Evolutionary conservation across 2,113 vertebrate genomes (phyloP), one percentile per base, ranked within the genome.

Genomic region (Antigone vipio): DNA sequence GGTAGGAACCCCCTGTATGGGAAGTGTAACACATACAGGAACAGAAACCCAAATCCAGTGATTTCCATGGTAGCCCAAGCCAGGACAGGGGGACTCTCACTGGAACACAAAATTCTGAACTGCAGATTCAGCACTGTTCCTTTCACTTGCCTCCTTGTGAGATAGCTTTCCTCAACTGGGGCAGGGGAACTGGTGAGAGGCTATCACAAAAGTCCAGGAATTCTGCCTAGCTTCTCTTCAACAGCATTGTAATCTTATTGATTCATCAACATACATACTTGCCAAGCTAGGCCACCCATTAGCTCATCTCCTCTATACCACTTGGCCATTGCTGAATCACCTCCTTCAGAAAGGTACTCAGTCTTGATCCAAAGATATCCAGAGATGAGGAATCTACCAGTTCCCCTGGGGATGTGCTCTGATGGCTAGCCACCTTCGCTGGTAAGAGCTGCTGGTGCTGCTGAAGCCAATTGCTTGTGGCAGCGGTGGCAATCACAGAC

Each of bases 191-290:
- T 21, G 27, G 12, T 62, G 42, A 92, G 38, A 79, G 22, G 27
- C 12, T 42, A 35, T 23, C 38, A 38, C 30, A 53, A 56, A 93
- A 44, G 20, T 40, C 72, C 27, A 27, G 60, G 52, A 91, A 71
- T 72, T 26, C 56, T 91, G 42, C 35, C 1, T 27, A 50, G 15
- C 59, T 92, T 85, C 47, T 66, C 52, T 24, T 64, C 71, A 50
- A n/a, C 42, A 63, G 1, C 44, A 3, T 9, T 8, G 5, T 30
- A 78, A 88, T 85, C 82, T 80, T 4, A 47, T 0, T 44, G 68
- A 76, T 52, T 68, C 78, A 84, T 59, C 86, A 42, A 12, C 0
- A 0, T 14, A 2, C 15, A 0, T 3, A 67, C 42, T 74, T 80
- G 44, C 52, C 40, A 18, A 50, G 59, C 26, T 4, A 62, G 85